A percentile compares a stretch with the other conserved stretches of the same genome.
Evolutionary conservation across 2,113 vertebrate species (phyloP).

Genomic region (Puma concolor): DNA sequence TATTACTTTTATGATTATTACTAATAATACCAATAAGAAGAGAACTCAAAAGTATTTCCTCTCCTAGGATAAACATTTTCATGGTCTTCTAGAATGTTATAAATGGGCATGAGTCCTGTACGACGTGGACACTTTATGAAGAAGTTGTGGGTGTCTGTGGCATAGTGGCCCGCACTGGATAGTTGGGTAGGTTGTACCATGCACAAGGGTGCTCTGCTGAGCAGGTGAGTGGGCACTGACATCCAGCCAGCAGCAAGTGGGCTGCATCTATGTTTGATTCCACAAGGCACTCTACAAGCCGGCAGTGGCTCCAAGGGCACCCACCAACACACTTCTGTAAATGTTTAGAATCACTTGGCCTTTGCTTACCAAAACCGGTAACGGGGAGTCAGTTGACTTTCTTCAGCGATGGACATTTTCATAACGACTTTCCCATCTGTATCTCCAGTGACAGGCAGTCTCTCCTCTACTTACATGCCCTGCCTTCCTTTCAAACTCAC

Average conservation of each 20-base stretch:
- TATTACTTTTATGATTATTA: not conserved
- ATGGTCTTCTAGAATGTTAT: not conserved
- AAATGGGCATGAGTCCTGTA: not conserved
- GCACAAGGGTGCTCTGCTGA: not conserved
- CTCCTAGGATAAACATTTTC: not conserved
- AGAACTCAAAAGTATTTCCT: not conserved
- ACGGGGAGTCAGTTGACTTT: not conserved
- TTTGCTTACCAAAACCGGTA: not conserved
- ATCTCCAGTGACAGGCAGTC: not conserved
- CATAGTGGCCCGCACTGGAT: not conserved
- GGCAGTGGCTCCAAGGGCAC: not conserved
- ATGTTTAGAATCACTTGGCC: not conserved
- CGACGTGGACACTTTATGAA: not conserved
- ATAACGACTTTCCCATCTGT: not conserved
- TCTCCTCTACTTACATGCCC: not conserved
- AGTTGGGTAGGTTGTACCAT: rapidly evolving
- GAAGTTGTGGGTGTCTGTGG: not conserved
- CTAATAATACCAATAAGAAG: not conserved
- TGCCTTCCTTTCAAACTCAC: not conserved
- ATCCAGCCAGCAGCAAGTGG: not conserved
- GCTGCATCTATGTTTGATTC: not conserved
- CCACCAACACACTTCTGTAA: not conserved
- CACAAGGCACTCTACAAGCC: not conserved
- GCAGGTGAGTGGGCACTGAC: not conserved
- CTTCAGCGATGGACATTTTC: not conserved